Evolutionary conservation across 2,797 vertebrate genomes (phyloP), one percentile per base, ranked within the genome.

Genomic region (Argya squamiceps): DNA sequence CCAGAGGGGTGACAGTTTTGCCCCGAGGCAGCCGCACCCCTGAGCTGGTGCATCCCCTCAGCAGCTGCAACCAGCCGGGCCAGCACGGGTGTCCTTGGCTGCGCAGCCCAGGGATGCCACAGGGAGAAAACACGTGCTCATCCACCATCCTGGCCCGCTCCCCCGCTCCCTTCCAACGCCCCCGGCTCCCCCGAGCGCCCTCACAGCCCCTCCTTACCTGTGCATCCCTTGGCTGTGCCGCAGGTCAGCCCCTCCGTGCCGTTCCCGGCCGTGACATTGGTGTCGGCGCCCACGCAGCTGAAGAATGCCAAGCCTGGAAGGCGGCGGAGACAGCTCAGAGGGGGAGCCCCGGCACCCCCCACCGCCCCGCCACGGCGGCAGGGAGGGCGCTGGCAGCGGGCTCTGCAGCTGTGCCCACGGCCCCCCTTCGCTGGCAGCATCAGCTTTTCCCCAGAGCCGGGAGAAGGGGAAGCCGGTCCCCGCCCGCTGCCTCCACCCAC

Each of bases 141-240:
- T 13, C 9, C 23, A 4, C 59, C 43, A 4, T 6, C n/a, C 83
- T 0, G 2, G 22, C 37, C 46, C 5, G 6, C 73, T 84, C 19
- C 23, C 53, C 16, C 4, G 1, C 67, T 86, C 36, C n/a, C 15
- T 2, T 3, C 52, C 27, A 0, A 3, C 1, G 1, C 34, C 15
- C 0, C 17, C 2, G 0, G 11, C 50, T 67, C 23, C 75, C 21
- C 20, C 0, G 6, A 44, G 29, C 70, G 11, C 3, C 34, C 60
- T 30, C 19, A 0, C 10, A 3, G 2, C 9, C 0, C 9, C 3
- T 5, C 34, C 17, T 44, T 22, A 96, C 96, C 93, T 10, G 47
- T 15, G 88, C 93, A 96, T 29, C 20, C 63, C 67, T 34, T 39
- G 5, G 26, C 62, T 0, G 26, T 1, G 88, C 37, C 29, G 10